Evolutionary conservation across 2,797 vertebrate genomes (phyloP).

Genomic region (Cossypha polioptera): DNA sequence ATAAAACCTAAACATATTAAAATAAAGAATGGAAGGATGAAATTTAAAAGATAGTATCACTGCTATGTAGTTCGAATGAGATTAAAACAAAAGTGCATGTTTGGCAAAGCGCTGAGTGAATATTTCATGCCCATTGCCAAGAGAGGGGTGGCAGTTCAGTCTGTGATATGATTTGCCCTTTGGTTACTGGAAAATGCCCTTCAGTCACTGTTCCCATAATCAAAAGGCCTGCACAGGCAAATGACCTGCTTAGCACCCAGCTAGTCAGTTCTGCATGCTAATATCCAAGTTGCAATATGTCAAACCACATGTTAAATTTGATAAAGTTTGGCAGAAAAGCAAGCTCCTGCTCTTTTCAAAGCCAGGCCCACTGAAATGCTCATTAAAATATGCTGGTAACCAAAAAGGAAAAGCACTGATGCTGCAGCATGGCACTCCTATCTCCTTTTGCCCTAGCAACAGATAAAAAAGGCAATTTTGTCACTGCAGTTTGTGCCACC

Average conservation of each 20-base stretch:
- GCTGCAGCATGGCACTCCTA: background rate
- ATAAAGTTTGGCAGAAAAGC: slow-evolving; percentile 12
- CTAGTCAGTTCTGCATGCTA: background rate
- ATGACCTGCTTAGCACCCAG: background rate
- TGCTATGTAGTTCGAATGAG: background rate
- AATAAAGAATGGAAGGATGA: background rate
- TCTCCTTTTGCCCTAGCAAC: background rate
- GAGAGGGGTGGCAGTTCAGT: background rate
- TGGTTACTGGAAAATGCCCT: background rate
- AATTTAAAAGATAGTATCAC: background rate
- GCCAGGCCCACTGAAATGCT: background rate
- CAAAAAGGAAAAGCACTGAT: background rate
- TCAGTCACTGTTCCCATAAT: background rate
- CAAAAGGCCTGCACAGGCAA: background rate
- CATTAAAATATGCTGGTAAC: background rate
- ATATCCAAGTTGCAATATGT: background rate
- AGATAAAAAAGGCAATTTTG: background rate
- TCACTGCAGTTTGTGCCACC: background rate
- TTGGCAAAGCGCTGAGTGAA: background rate
- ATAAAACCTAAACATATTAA: background rate
- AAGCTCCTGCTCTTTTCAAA: slow-evolving; percentile 22
- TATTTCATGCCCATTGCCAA: background rate
- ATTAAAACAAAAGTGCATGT: background rate
- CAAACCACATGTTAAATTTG: background rate
- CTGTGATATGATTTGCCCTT: background rate